phyloP scores from a whole-genome alignment of 2,113 vertebrate species.

The Gadus chalcogrammus region DNA sequence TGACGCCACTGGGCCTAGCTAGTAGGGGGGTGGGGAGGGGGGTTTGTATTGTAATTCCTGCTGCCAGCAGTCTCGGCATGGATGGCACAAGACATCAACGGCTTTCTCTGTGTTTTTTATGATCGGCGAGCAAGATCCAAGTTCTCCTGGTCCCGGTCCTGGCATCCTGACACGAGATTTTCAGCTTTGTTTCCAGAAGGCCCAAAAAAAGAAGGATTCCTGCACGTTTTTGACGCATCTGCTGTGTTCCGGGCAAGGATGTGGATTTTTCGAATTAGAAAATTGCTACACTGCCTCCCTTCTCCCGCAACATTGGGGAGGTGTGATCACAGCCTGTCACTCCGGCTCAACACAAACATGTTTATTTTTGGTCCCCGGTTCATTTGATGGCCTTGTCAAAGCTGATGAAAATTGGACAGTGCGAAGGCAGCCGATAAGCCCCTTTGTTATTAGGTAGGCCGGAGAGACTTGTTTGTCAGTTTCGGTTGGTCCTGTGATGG shows the following conservation, averaged over 20 bases:
- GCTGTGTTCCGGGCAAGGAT: constrained; percentile 22
- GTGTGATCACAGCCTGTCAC: constrained; percentile 69
- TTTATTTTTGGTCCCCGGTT: constrained; percentile 67
- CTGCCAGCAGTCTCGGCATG: constrained; percentile 14
- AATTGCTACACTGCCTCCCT: constrained; percentile 7
- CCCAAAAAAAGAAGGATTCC: too few relatives aligned
- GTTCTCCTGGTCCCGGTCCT: constrained; percentile 24
- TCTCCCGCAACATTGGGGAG: constrained; percentile 46
- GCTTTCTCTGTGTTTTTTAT: too few relatives aligned
- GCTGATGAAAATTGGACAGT: constrained; percentile 69
- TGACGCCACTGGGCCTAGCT: too few relatives aligned
- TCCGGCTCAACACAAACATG: constrained; percentile 66
- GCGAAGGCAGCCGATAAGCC: constrained; percentile 62
- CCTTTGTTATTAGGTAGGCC: constrained; percentile 60
- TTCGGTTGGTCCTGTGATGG: constrained; percentile 40
- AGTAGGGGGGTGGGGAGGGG: too few relatives aligned
- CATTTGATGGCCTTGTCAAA: constrained; percentile 73
- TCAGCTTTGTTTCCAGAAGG: too few relatives aligned
- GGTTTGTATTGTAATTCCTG: constrained; percentile 25
- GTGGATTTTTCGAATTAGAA: constrained; percentile 62
- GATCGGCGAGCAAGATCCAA: too few relatives aligned
- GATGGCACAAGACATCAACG: neutral
- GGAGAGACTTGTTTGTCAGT: constrained; percentile 48
- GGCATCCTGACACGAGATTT: constrained; percentile 1
- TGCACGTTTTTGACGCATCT: constrained; percentile 39